Conservation (phyloP, 2,797 vertebrate species). For the Chrysocyon brachyurus region DNA sequence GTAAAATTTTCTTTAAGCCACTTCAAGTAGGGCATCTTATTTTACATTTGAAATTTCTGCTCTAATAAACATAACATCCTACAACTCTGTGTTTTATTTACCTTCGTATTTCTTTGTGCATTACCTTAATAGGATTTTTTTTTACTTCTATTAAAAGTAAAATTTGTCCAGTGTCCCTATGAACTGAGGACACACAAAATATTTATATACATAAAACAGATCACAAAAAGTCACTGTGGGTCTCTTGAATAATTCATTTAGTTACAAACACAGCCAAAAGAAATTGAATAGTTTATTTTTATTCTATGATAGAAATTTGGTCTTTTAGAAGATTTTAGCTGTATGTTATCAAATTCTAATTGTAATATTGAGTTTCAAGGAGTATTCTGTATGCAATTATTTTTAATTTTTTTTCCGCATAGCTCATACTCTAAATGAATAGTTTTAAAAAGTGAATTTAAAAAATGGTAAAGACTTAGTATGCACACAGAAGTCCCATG, state of each 20-base stretch:
- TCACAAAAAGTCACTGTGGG: background rate
- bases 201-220: background rate
- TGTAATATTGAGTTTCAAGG: background rate
- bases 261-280: background rate
- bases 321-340: background rate
- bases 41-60: background rate
- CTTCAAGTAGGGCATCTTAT: background rate
- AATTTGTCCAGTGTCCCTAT: background rate
- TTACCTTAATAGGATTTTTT: background rate
- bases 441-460: background rate
- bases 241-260: constrained; percentile 4
- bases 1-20: background rate
- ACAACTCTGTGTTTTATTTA: background rate
- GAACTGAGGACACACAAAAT: background rate
- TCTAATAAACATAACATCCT: background rate
- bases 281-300: background rate
- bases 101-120: background rate
- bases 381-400: background rate
- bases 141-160: background rate
- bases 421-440: background rate
- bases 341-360: background rate
- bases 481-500: background rate
- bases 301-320: background rate
- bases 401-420: background rate
- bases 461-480: background rate